A percentile compares a stretch with the other conserved stretches of the same genome.
These are phyloP conservation scores for Leptothorax acervorum DNA, from an alignment of 2,888 invertebrate species.

Conservation along the genomic window DNA sequence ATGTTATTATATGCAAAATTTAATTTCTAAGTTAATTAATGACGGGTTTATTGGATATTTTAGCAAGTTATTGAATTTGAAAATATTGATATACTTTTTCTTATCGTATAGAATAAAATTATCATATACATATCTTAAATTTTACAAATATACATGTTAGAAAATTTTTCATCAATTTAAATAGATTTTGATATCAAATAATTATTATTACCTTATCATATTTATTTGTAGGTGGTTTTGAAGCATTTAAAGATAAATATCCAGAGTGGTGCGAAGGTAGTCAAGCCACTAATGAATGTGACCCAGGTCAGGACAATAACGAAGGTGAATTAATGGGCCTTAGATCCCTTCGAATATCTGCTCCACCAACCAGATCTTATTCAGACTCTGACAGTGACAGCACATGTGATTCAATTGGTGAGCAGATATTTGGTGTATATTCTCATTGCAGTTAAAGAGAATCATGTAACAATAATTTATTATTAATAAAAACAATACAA, in stretches of 20 bases:
- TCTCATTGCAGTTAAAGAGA: not conserved
- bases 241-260: slow-evolving; percentile 93
- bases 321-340: slow-evolving; percentile 89
- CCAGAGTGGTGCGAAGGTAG: slow-evolving; percentile 97
- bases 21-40: not conserved
- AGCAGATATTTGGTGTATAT: slow-evolving; percentile 50
- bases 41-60: not conserved
- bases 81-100: not conserved
- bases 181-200: not conserved
- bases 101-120: slow-evolving; percentile 8
- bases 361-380: slow-evolving; percentile 90
- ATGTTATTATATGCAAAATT: not conserved
- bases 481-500: not conserved
- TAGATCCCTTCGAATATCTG: slow-evolving; percentile 92
- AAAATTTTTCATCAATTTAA: not conserved
- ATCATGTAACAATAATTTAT: not conserved
- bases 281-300: slow-evolving; percentile 86
- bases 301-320: slow-evolving; percentile 83
- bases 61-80: not conserved
- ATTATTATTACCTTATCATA: not conserved
- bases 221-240: slow-evolving; percentile 91
- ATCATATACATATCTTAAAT: slow-evolving; percentile 3
- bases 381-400: slow-evolving; percentile 90
- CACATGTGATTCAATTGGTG: slow-evolving; percentile 84
- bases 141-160: not conserved